Percentiles rank a stretch among this genome's conserved stretches.
These are phyloP conservation scores for Onychomys arenicola DNA, from an alignment of 2,797 vertebrate genomes.

Conservation along the genomic window DNA sequence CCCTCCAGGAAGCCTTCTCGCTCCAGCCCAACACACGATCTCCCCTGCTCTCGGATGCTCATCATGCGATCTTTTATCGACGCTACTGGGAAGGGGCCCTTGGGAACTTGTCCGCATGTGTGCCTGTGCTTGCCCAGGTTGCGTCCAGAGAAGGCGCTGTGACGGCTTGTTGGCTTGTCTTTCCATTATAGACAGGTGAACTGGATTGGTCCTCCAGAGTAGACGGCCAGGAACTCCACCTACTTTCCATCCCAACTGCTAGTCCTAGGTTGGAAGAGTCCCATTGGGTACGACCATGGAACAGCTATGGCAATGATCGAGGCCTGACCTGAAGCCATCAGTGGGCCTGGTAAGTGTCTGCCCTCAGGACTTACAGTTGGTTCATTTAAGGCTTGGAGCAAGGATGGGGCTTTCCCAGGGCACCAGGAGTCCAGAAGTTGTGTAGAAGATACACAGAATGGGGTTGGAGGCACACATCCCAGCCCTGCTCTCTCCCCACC, in stretches of 20 bases:
- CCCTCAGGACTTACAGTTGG: rapidly evolving
- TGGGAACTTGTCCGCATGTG: rapidly evolving
- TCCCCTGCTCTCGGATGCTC: not conserved
- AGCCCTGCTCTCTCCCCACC: not conserved
- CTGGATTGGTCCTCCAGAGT: not conserved
- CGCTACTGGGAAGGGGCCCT: rapidly evolving
- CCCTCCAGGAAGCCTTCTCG: constrained; percentile 63
- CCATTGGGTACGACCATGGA: rapidly evolving
- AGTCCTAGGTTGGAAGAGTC: not conserved
- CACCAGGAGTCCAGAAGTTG: not conserved
- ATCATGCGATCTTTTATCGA: not conserved
- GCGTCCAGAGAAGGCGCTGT: rapidly evolving
- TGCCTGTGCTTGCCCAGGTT: not conserved
- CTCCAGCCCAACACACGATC: not conserved
- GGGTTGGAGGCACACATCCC: not conserved
- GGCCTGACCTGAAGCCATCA: not conserved
- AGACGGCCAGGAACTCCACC: not conserved
- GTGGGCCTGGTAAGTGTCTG: not conserved
- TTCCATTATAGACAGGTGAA: not conserved
- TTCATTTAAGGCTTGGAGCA: not conserved
- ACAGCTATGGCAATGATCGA: not conserved
- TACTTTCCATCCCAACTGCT: not conserved
- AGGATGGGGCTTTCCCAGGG: not conserved
- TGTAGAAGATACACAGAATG: not conserved
- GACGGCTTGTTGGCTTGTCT: not conserved